phyloP scores from a whole-genome alignment of 2,797 vertebrate species.

The Paramormyrops hopkinsi region DNA sequence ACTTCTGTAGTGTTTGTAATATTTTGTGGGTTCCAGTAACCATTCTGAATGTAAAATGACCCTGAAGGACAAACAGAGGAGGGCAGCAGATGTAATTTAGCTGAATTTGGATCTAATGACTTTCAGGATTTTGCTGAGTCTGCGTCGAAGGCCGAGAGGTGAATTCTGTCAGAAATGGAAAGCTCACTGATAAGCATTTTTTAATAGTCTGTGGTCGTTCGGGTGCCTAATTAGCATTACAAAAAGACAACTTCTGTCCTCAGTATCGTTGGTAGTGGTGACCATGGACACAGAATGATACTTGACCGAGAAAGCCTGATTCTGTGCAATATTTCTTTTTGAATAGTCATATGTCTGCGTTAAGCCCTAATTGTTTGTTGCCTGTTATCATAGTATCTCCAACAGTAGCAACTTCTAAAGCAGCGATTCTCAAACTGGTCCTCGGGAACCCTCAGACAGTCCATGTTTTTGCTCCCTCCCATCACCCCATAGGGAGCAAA shows the following conservation, averaged over 20 bases:
- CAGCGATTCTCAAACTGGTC: neutral
- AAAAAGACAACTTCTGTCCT: neutral
- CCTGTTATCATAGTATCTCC: neutral
- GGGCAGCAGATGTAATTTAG: neutral
- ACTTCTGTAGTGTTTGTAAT: neutral
- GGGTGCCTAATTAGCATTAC: neutral
- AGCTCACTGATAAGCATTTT: neutral
- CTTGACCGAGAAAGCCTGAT: neutral
- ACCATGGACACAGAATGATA: neutral
- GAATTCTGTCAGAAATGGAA: neutral
- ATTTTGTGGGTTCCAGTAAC: conserved; percentile 1
- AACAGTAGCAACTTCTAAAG: neutral
- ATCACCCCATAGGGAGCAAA: neutral
- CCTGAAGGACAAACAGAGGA: conserved; percentile 9
- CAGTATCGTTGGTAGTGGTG: neutral
- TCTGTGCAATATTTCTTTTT: neutral
- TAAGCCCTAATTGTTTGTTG: neutral
- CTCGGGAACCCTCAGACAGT: neutral
- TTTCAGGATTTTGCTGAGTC: neutral
- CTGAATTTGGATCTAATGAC: neutral
- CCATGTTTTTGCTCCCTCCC: neutral
- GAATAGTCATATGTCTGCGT: neutral
- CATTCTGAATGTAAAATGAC: conserved; percentile 3
- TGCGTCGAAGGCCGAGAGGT: neutral
- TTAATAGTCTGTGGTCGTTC: neutral